These are phyloP conservation scores for Cyrtodaria siliqua DNA, from an alignment of 2,888 invertebrate species.

Conservation along the genomic window DNA sequence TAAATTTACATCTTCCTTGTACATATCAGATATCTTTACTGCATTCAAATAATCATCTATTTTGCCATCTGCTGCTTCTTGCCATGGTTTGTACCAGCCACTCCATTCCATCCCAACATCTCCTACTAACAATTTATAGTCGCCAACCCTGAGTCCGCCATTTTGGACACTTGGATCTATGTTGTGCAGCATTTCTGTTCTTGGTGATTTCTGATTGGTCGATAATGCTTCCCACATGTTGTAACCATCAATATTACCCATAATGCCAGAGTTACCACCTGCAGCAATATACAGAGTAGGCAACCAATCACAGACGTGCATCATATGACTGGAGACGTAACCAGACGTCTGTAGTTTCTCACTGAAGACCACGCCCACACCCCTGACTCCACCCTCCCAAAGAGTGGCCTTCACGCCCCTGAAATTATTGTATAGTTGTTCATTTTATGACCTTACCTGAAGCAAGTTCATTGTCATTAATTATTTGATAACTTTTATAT, in stretches of 20 bases:
- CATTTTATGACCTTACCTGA: too few species aligned
- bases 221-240: slow-evolving; percentile 91
- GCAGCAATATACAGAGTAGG: slow-evolving; percentile 93
- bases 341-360: slow-evolving; percentile 88
- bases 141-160: slow-evolving; percentile 73
- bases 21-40: too few species aligned
- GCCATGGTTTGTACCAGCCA: slow-evolving; percentile 79
- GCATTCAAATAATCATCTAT: too few species aligned
- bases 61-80: slow-evolving; percentile 1
- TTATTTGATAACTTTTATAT: too few species aligned
- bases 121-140: slow-evolving; percentile 79
- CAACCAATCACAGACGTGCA: slow-evolving; percentile 95
- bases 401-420: slow-evolving; percentile 84
- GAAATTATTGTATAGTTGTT: slow-evolving; percentile 2
- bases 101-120: slow-evolving; percentile 60
- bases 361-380: slow-evolving; percentile 93
- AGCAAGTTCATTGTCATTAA: too few species aligned
- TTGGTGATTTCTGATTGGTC: slow-evolving; percentile 88
- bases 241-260: slow-evolving; percentile 89
- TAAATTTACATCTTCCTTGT: too few species aligned
- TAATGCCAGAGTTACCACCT: slow-evolving; percentile 85
- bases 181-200: slow-evolving; percentile 88
- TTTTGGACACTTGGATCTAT: slow-evolving; percentile 72
- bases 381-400: slow-evolving; percentile 93
- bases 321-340: slow-evolving; percentile 90